Percentiles rank a stretch among this genome's conserved stretches.
These are phyloP conservation scores for Sylvietta virens DNA, from an alignment of 2,113 vertebrate species.

Conservation along the genomic window DNA sequence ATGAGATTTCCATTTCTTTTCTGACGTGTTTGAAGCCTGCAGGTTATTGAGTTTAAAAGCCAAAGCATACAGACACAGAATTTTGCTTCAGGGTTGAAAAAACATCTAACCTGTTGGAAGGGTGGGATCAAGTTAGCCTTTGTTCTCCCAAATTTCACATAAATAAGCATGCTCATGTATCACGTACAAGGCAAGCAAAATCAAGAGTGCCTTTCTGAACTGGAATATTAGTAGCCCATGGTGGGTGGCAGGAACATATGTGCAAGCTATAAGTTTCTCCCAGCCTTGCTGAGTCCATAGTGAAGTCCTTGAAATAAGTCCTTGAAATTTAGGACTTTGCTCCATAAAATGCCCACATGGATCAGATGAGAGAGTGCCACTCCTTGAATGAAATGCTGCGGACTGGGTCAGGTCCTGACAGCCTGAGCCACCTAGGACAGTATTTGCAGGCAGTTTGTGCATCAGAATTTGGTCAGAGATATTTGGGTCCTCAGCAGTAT, in stretches of 20 bases:
- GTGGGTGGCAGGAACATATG: neutral
- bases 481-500: neutral
- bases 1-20: conserved; percentile 46
- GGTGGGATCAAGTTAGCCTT: conserved; percentile 43
- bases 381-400: neutral
- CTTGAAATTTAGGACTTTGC: neutral
- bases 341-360: neutral
- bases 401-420: neutral
- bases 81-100: conserved; percentile 48
- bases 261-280: neutral
- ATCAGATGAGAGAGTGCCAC: neutral
- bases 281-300: too few species aligned
- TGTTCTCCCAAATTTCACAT: conserved; percentile 27
- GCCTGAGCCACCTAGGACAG: neutral
- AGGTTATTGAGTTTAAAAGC: conserved; percentile 29
- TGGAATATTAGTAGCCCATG: neutral
- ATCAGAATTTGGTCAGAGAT: neutral
- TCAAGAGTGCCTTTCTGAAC: neutral
- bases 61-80: conserved; percentile 46
- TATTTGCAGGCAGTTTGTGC: neutral
- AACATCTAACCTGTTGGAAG: conserved; percentile 15
- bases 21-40: neutral
- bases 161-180: neutral
- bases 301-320: too few species aligned
- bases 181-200: neutral